phyloP scores from a whole-genome alignment of 1,140 invertebrate genomes.

The Plodia interpunctella region DNA sequence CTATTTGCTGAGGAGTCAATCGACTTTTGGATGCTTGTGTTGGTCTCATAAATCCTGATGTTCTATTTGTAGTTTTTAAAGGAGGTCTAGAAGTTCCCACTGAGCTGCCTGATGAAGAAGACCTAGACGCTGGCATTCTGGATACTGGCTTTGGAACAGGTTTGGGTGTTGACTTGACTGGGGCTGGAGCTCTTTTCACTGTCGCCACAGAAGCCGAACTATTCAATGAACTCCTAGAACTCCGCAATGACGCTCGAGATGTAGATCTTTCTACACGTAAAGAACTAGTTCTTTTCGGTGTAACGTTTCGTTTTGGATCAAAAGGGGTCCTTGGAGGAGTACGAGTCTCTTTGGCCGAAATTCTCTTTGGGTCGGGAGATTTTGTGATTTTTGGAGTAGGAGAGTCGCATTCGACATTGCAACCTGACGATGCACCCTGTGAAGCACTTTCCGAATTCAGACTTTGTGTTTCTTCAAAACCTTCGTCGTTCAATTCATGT shows the following conservation, averaged over 20 bases:
- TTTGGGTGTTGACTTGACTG: conserved; percentile 49
- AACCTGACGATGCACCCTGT: conserved; percentile 85
- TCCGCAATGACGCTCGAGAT: conserved; percentile 84
- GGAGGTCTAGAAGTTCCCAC: conserved; percentile 75
- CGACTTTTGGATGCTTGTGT: conserved; percentile 73
- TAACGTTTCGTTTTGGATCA: conserved; percentile 48
- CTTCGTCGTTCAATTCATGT: conserved; percentile 89
- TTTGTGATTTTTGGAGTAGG: conserved; percentile 65
- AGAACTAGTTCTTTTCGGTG: conserved; percentile 54
- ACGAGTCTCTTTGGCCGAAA: conserved; percentile 62
- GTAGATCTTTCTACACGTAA: conserved; percentile 64
- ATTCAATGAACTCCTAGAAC: conserved; percentile 89
- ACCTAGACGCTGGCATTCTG: conserved; percentile 82
- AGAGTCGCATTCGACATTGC: conserved; percentile 82
- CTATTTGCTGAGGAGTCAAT: conserved; percentile 35
- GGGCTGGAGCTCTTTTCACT: conserved; percentile 80
- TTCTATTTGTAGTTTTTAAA: conserved; percentile 44
- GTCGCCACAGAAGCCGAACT: conserved; percentile 89
- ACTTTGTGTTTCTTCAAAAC: conserved; percentile 92
- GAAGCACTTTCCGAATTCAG: conserved; percentile 90
- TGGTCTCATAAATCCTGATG: conserved; percentile 79
- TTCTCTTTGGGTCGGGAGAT: conserved; percentile 61
- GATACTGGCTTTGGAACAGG: conserved; percentile 56
- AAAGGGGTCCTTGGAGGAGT: conserved; percentile 57
- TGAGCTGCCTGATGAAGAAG: conserved; percentile 84